phyloP scores from a whole-genome alignment of 2,888 invertebrate species.

The Adelognathus sp. region DNA sequence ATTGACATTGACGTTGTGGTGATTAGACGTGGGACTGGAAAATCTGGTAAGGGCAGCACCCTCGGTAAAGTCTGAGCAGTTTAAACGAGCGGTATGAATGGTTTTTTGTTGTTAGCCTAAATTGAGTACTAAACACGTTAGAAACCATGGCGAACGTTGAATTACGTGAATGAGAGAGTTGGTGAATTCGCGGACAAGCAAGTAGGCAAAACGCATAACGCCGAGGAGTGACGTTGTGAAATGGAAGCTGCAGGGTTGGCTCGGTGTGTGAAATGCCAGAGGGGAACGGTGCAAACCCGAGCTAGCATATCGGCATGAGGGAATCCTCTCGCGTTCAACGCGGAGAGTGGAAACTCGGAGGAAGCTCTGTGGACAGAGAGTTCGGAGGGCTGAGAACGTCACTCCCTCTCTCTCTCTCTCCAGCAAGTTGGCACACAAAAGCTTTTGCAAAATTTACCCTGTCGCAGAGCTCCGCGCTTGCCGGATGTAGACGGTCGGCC shows the following conservation, averaged over 20 bases:
- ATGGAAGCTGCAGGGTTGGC: not conserved
- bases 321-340: conserved; percentile 28
- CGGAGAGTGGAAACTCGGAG: conserved; percentile 20
- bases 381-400: conserved; percentile 26
- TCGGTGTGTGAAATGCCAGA: conserved; percentile 31
- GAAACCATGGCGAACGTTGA: conserved; percentile 1
- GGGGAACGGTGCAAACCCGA: conserved; percentile 13
- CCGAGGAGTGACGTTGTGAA: not conserved
- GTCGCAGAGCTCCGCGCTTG: conserved; percentile 54
- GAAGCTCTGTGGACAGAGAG: conserved; percentile 24
- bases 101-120: conserved; percentile 22
- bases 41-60: conserved; percentile 11
- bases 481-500: conserved; percentile 76
- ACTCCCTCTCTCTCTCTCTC: conserved; percentile 31
- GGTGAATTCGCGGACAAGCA: conserved; percentile 10
- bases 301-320: conserved; percentile 12
- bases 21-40: not conserved
- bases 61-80: conserved; percentile 21
- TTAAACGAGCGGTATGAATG: conserved; percentile 4
- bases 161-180: conserved; percentile 1
- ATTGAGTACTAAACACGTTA: not conserved
- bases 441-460: conserved; percentile 69
- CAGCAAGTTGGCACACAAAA: conserved; percentile 69
- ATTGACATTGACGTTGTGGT: not conserved
- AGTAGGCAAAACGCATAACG: conserved; percentile 1